Percentiles rank a stretch among this genome's conserved stretches.
phyloP scores from a whole-genome alignment of 2,888 invertebrate genomes.

The Drosophila cognata region DNA sequence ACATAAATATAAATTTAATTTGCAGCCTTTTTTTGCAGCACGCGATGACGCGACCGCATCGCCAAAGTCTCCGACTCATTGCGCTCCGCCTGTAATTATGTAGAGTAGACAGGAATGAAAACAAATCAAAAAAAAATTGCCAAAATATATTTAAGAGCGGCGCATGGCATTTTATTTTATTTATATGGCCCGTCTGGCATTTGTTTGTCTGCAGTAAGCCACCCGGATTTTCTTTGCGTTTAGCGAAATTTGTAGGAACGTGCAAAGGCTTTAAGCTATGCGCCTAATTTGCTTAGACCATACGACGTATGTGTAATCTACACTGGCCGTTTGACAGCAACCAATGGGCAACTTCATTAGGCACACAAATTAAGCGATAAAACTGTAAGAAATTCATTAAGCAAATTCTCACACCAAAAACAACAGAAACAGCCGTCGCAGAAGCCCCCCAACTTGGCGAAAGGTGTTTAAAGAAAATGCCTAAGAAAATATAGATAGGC shows the following conservation, averaged over 20 bases:
- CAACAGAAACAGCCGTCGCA: conserved; percentile 33
- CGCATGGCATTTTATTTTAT: conserved; percentile 59
- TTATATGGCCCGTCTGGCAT: conserved; percentile 51
- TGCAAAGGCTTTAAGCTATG: conserved; percentile 27
- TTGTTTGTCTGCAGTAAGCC: conserved; percentile 58
- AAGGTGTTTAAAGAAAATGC: conserved; percentile 51
- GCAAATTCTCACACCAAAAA: conserved; percentile 66
- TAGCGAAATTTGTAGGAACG: conserved; percentile 57
- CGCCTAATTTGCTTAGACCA: conserved; percentile 58
- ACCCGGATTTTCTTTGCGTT: conserved; percentile 48
- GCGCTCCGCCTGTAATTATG: conserved; percentile 60
- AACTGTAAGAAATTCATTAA: conserved; percentile 76
- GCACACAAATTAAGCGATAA: conserved; percentile 76
- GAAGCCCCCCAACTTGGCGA: conserved; percentile 57
- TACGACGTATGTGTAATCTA: conserved; percentile 69
- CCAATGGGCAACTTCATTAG: conserved; percentile 75
- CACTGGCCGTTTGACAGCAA: conserved; percentile 52
- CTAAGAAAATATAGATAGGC: conserved; percentile 2
- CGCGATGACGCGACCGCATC: conserved; percentile 71
- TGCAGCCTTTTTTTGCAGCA: conserved; percentile 52
- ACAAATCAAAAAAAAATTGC: conserved; percentile 31
- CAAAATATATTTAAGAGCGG: conserved; percentile 58
- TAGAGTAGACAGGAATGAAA: conserved; percentile 54
- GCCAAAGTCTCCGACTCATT: conserved; percentile 43
- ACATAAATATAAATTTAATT: conserved; percentile 80